A percentile compares a stretch with the other conserved stretches of the same genome.
Conservation (phyloP, 2,113 vertebrate species). For the Cyprinodon tularosa region DNA sequence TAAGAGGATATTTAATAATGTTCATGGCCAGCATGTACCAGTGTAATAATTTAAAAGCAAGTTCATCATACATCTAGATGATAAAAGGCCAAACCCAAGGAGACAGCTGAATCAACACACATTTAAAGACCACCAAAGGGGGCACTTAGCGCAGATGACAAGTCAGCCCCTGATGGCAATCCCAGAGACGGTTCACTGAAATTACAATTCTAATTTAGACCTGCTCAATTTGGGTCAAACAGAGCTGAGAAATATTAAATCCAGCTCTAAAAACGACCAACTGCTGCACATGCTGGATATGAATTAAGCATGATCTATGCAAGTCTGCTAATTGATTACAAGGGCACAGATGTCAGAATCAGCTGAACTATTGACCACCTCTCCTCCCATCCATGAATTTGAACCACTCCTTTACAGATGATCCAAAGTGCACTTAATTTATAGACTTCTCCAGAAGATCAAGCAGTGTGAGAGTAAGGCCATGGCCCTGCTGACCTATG, state of each 20-base stretch:
- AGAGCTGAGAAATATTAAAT: constrained; percentile 47
- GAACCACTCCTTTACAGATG: constrained; percentile 39
- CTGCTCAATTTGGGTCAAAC: constrained; percentile 56
- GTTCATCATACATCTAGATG: neutral
- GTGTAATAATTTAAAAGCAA: constrained; percentile 25
- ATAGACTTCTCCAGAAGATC: constrained; percentile 54
- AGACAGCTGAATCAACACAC: constrained; percentile 16
- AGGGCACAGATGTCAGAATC: constrained; percentile 34
- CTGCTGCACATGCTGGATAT: constrained; percentile 37
- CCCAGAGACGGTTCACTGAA: constrained; percentile 54
- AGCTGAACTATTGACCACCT: constrained; percentile 39
- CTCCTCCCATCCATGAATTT: constrained; percentile 10
- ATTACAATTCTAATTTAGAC: constrained; percentile 57
- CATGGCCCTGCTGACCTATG: constrained; percentile 51
- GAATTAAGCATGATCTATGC: constrained; percentile 36
- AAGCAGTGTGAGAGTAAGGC: constrained; percentile 36
- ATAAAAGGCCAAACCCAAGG: constrained; percentile 17
- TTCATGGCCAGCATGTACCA: constrained; percentile 19
- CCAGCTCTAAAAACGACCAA: constrained; percentile 30
- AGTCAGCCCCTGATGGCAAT: constrained; percentile 35
- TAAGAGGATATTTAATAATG: neutral
- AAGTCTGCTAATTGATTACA: constrained; percentile 20
- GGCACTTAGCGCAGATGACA: constrained; percentile 35
- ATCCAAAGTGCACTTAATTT: constrained; percentile 59
- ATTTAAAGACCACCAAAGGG: constrained; percentile 1